These are phyloP conservation scores for Pristionchus japonicus DNA, from an alignment of 2,888 invertebrate species.

Conservation along the genomic window DNA sequence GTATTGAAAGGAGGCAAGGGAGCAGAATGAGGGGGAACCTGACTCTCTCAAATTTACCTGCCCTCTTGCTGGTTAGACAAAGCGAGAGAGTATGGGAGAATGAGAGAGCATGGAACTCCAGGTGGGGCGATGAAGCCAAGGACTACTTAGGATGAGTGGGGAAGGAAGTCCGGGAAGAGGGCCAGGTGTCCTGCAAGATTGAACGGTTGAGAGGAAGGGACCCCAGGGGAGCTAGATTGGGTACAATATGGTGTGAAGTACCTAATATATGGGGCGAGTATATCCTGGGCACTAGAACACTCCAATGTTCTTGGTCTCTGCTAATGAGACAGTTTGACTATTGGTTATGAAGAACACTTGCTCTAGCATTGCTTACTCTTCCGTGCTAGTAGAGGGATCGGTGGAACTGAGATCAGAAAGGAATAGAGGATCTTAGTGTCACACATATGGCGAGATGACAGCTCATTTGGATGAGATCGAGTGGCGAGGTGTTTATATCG, in stretches of 20 bases:
- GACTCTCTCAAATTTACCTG: too few species aligned
- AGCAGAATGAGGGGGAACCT: too few species aligned
- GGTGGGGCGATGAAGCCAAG: not conserved
- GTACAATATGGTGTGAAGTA: not conserved
- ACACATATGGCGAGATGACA: constrained; percentile 15
- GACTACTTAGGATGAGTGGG: constrained; percentile 34
- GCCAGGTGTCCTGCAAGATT: not conserved
- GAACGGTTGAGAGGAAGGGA: not conserved
- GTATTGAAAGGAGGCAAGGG: too few species aligned
- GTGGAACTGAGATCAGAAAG: too few species aligned
- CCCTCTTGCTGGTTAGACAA: too few species aligned
- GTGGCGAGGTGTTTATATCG: constrained; percentile 26
- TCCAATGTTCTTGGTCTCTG: not conserved
- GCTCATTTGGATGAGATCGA: constrained; percentile 1
- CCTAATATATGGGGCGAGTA: not conserved
- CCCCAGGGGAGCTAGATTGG: not conserved
- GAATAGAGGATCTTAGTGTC: too few species aligned
- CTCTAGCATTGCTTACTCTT: not conserved
- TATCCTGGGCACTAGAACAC: too few species aligned
- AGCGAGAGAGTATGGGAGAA: not conserved
- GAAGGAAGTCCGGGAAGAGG: constrained; percentile 15
- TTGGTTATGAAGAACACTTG: too few species aligned
- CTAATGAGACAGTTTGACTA: too few species aligned
- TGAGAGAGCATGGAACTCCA: not conserved
- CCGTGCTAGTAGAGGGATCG: not conserved